A percentile compares a stretch with the other conserved stretches of the same genome.
Evolutionary conservation across 1,140 invertebrate species (phyloP).

Genomic region (Conus ventricosus): DNA sequence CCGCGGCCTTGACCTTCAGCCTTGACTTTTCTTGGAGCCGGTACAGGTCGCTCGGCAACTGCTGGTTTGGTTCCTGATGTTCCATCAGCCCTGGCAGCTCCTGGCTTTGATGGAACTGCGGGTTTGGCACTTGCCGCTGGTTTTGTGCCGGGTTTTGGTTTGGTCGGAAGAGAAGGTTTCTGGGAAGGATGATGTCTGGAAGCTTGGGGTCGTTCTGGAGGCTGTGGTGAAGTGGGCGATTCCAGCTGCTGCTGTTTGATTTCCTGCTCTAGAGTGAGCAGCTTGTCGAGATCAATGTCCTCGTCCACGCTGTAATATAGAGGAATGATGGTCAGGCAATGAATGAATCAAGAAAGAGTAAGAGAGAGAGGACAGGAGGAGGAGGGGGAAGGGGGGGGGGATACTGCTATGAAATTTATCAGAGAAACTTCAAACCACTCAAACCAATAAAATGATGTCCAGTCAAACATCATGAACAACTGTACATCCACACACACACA

Average conservation of each 20-base stretch:
- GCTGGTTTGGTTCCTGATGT: background rate
- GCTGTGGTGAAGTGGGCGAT: background rate
- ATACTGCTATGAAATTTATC: too few species aligned
- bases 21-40: constrained; percentile 19
- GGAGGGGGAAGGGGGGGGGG: too few species aligned
- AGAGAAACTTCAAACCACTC: too few species aligned
- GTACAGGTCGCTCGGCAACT: background rate
- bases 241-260: background rate
- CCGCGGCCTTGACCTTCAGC: background rate
- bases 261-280: background rate
- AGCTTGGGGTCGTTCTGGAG: background rate
- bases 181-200: background rate
- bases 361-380: too few species aligned
- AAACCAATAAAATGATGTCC: too few species aligned
- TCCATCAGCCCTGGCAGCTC: background rate
- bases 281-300: constrained; percentile 26
- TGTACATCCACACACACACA: background rate
- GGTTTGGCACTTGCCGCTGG: constrained; percentile 13
- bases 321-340: too few species aligned
- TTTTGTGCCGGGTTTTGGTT: constrained; percentile 23
- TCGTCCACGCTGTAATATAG: constrained; percentile 7
- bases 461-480: too few species aligned
- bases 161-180: constrained; percentile 25
- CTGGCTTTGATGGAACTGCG: constrained; percentile 14
- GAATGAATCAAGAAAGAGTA: too few species aligned